phyloP scores from a whole-genome alignment of 2,888 invertebrate species.

The Thumatha senex region DNA sequence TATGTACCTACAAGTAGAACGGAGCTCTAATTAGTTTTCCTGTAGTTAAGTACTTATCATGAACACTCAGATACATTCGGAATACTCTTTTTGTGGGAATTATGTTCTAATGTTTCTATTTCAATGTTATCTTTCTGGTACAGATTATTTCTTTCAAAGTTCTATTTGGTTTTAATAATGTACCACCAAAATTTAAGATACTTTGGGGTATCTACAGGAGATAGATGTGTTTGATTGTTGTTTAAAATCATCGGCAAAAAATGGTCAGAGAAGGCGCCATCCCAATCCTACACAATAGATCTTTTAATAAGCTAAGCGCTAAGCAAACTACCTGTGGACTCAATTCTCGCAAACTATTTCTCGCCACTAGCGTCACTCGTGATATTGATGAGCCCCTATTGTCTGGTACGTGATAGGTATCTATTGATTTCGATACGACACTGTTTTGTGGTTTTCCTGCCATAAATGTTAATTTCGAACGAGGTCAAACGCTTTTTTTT shows the following conservation, averaged over 20 bases:
- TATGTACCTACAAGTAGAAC: slow-evolving; percentile 30
- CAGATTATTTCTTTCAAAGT: not conserved
- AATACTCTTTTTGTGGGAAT: slow-evolving; percentile 32
- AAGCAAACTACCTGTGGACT: slow-evolving; percentile 69
- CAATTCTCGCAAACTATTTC: slow-evolving; percentile 62
- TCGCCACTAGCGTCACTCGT: slow-evolving; percentile 48
- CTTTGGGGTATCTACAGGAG: slow-evolving; percentile 22
- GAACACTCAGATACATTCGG: slow-evolving; percentile 39
- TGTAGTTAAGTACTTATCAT: slow-evolving; percentile 42
- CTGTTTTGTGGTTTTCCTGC: slow-evolving; percentile 35
- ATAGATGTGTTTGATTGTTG: slow-evolving; percentile 47
- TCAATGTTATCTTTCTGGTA: slow-evolving; percentile 4
- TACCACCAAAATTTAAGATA: slow-evolving; percentile 24
- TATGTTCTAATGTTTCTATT: slow-evolving; percentile 17
- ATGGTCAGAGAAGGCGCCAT: slow-evolving; percentile 57
- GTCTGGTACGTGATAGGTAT: slow-evolving; percentile 57
- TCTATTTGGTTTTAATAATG: slow-evolving; percentile 6
- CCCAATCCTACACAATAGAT: slow-evolving; percentile 64
- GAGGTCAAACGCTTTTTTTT: slow-evolving; percentile 17
- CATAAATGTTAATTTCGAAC: slow-evolving; percentile 34
- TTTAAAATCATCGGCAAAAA: slow-evolving; percentile 54
- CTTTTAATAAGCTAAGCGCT: slow-evolving; percentile 60
- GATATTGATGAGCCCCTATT: slow-evolving; percentile 68
- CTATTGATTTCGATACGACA: slow-evolving; percentile 49
- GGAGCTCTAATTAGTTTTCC: slow-evolving; percentile 38